Percentiles rank a stretch among this genome's conserved stretches.
These are phyloP conservation scores for Dolomedes plantarius DNA, from an alignment of 2,888 invertebrate genomes.

Conservation along the genomic window DNA sequence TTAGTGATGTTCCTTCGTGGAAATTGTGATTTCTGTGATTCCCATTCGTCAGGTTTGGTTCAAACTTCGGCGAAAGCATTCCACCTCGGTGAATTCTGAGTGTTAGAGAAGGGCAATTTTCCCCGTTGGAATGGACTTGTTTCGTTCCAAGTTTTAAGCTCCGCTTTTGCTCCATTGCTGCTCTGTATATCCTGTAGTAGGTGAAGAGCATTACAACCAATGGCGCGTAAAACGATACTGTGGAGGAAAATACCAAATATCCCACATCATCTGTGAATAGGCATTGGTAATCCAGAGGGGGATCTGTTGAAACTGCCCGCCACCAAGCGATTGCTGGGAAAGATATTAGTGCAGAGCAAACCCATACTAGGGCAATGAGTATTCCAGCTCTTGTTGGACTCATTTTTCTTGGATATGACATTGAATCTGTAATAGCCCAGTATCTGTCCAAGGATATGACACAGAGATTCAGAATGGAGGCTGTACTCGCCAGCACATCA, in stretches of 20 bases:
- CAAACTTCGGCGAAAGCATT: constrained; percentile 64
- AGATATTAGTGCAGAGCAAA: constrained; percentile 96
- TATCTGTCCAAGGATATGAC: constrained; percentile 97
- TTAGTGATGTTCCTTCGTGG: constrained; percentile 57
- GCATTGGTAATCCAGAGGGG: constrained; percentile 84
- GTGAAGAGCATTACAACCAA: constrained; percentile 98
- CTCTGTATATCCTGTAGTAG: constrained; percentile 95
- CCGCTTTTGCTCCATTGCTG: constrained; percentile 93
- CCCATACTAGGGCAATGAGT: constrained; percentile 95
- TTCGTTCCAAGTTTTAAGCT: constrained; percentile 94
- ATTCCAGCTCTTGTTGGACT: constrained; percentile 89
- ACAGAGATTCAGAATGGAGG: constrained; percentile 97
- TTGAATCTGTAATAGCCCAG: constrained; percentile 99
- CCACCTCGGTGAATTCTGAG: constrained; percentile 95
- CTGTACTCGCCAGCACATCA: constrained; percentile 97
- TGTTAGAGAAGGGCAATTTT: constrained; percentile 80
- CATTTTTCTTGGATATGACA: constrained; percentile 97
- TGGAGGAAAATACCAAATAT: constrained; percentile 97
- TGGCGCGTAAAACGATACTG: constrained; percentile 98
- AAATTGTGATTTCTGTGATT: constrained; percentile 18
- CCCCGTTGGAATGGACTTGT: constrained; percentile 76
- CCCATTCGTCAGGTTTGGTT: constrained; percentile 23
- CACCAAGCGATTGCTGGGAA: constrained; percentile 93
- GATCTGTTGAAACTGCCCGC: constrained; percentile 78
- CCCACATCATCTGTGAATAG: constrained; percentile 97